phyloP scores from a whole-genome alignment of 2,888 invertebrate species.

The Panorpa germanica region DNA sequence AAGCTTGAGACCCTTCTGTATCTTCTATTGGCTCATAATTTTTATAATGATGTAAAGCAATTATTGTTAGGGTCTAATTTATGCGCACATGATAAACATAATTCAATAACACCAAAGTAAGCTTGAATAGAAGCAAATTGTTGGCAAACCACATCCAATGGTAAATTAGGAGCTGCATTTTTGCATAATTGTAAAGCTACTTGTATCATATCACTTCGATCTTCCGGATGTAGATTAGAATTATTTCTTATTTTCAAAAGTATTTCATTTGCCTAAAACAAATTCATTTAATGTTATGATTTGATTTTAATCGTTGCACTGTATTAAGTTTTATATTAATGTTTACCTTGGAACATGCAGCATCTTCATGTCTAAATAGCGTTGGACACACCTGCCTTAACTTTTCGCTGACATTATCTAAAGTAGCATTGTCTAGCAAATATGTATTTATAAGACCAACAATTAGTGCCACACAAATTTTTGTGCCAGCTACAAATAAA shows the following conservation, averaged over 20 bases:
- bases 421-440: constrained; percentile 85
- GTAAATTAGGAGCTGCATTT: constrained; percentile 73
- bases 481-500: constrained; percentile 27
- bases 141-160: constrained; percentile 66
- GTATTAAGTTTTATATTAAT: constrained; percentile 19
- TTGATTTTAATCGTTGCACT: constrained; percentile 20
- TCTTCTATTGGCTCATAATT: constrained; percentile 70
- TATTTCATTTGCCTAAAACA: constrained; percentile 65
- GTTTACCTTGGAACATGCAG: constrained; percentile 77
- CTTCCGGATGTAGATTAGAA: constrained; percentile 37
- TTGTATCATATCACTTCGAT: constrained; percentile 56
- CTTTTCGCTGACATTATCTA: constrained; percentile 75
- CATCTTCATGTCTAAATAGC: constrained; percentile 87
- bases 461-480: constrained; percentile 55
- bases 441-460: constrained; percentile 79
- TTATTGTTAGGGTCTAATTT: constrained; percentile 75
- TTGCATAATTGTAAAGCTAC: constrained; percentile 73
- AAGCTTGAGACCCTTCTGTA: constrained; percentile 60
- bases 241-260: constrained; percentile 62
- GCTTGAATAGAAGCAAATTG: constrained; percentile 65
- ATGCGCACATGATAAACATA: constrained; percentile 66
- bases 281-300: constrained; percentile 26
- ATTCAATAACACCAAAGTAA: constrained; percentile 75
- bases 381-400: constrained; percentile 83
- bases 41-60: constrained; percentile 74